phyloP scores from a whole-genome alignment of 2,888 invertebrate species.

The Epirrita christyi region DNA sequence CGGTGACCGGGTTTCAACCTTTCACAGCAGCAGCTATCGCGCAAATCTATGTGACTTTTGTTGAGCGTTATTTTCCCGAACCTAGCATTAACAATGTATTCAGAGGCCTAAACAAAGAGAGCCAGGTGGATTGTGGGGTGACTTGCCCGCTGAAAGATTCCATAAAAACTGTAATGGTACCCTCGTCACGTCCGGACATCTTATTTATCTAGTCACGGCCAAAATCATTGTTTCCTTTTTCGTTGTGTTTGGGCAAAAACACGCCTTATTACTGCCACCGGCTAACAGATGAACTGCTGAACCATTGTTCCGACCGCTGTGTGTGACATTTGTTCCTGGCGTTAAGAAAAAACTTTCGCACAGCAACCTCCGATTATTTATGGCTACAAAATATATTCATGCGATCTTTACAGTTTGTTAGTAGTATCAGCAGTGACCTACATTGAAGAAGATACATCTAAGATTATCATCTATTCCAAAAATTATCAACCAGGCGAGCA shows the following conservation, averaged over 20 bases:
- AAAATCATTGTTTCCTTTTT: slow-evolving; percentile 81
- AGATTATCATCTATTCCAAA: too few relatives aligned
- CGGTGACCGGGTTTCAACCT: slow-evolving; percentile 25
- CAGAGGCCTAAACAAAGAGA: slow-evolving; percentile 68
- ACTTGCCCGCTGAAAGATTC: slow-evolving; percentile 70
- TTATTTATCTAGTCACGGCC: slow-evolving; percentile 82
- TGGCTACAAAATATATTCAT: slow-evolving; percentile 61
- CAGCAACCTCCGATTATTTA: slow-evolving; percentile 42
- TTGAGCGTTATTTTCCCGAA: slow-evolving; percentile 44
- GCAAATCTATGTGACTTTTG: slow-evolving; percentile 45
- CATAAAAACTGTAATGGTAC: slow-evolving; percentile 79
- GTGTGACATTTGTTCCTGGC: slow-evolving; percentile 67
- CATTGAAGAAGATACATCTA: too few relatives aligned
- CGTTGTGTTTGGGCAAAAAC: slow-evolving; percentile 70
- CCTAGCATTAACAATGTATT: slow-evolving; percentile 68
- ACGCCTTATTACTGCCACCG: slow-evolving; percentile 72
- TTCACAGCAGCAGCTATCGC: slow-evolving; percentile 32
- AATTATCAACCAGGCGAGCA: too few relatives aligned
- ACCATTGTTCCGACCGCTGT: slow-evolving; percentile 68
- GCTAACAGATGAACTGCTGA: slow-evolving; percentile 75
- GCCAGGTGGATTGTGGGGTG: slow-evolving; percentile 63
- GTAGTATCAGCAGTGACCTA: slow-evolving; percentile 26
- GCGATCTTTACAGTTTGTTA: slow-evolving; percentile 47
- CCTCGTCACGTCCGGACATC: slow-evolving; percentile 80
- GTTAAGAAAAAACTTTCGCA: slow-evolving; percentile 51